Base-by-base conservation (phyloP, 2,113 vertebrate genomes). In the Marmota flaviventris region DNA sequence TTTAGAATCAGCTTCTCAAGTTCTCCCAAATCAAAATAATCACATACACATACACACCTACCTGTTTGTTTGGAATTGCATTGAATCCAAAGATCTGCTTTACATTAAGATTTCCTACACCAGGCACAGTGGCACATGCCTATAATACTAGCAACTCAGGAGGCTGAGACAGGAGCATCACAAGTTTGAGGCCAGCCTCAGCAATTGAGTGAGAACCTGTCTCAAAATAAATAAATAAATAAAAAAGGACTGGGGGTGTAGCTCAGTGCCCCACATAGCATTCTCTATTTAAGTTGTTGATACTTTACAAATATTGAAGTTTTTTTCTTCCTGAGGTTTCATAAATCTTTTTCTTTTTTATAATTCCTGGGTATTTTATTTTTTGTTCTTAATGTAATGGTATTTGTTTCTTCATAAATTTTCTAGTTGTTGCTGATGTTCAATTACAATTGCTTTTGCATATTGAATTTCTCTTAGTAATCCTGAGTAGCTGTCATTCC, bases 361-460 rank as follows among this genome's bases (percentile, higher is more conserved):
- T 51, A 79, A 29, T 51, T 37, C 10, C 13, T 81, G 56, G 7
- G 8, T 8, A 72, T 63, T 78, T 75, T 72, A 67, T 32, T 39
- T 39, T 75, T 76, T 92, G 24, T n/a, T 90, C 29, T 27, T 82
- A 88, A 39, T 53, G 20, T 39, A 83, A 58, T 87, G 34, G 7
- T 8, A 48, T 76, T 85, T 93, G 5, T 76, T 90, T 92, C 69
- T 90, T 48, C 77, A 73, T 58, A 53, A 18, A 42, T 83, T 83
- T 94, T 83, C 61, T 87, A 67, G 70, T 39, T 70, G 79, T n/a
- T 65, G 37, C 63, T 92, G 58, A 75, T 67, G 32, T 78, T 87
- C 42, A 83, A 73, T 72, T 22, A 72, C 6, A 73, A 61, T 29
- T 51, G 37, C 72, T 65, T 72, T 76, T 86, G 9, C 32, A 16